These are phyloP conservation scores for Zaprionus nigranus DNA, from an alignment of 1,140 invertebrate species.

Conservation along the genomic window DNA sequence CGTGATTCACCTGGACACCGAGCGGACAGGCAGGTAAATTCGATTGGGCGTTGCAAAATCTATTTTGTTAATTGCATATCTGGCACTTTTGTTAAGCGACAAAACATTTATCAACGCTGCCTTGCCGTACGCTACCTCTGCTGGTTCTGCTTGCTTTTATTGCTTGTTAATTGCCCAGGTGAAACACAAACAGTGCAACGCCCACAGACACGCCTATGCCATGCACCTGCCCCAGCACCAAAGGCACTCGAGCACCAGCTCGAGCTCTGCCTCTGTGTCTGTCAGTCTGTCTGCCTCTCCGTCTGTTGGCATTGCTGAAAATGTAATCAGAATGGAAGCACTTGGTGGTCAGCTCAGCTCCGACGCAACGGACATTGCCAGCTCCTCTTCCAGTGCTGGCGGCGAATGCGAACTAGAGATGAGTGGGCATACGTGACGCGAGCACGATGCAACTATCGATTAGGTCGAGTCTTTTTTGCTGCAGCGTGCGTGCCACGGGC, in stretches of 20 bases:
- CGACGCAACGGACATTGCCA: slow-evolving; percentile 8
- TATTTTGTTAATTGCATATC: slow-evolving; percentile 66
- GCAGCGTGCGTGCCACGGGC: no score
- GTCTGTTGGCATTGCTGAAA: slow-evolving; percentile 43
- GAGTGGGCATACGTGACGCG: slow-evolving; percentile 38
- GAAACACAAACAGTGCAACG: slow-evolving; percentile 67
- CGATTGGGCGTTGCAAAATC: slow-evolving; percentile 66
- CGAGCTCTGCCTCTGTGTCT: neutral
- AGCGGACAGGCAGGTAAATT: slow-evolving; percentile 51
- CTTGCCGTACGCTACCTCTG: neutral
- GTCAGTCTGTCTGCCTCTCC: neutral
- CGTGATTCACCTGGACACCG: neutral
- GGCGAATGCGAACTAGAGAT: slow-evolving; percentile 19
- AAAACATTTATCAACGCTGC: slow-evolving; percentile 64
- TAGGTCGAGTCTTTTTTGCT: neutral
- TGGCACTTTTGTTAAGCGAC: slow-evolving; percentile 53
- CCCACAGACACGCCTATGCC: slow-evolving; percentile 61
- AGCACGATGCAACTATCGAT: neutral
- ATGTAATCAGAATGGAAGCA: slow-evolving; percentile 60
- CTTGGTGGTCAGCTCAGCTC: slow-evolving; percentile 52
- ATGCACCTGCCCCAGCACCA: slow-evolving; percentile 52
- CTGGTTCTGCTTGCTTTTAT: slow-evolving; percentile 60
- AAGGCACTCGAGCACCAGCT: slow-evolving; percentile 14
- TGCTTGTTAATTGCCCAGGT: slow-evolving; percentile 79
- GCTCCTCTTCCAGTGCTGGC: neutral